phyloP scores from a whole-genome alignment of 2,888 invertebrate genomes.

The Dolichopus griseipennis region DNA sequence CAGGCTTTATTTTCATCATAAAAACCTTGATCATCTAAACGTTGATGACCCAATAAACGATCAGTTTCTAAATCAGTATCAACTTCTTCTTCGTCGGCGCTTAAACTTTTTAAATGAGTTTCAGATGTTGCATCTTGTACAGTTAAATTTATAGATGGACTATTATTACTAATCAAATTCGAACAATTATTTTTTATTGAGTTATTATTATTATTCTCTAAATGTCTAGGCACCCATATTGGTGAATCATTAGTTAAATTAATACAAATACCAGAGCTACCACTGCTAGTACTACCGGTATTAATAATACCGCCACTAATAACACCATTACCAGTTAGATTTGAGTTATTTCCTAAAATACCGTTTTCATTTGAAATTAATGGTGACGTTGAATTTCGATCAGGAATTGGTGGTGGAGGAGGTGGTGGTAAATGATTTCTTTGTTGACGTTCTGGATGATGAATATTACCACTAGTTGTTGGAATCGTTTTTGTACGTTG shows the following conservation, averaged over 20 bases:
- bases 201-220: constrained; percentile 24
- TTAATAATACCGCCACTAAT: not conserved
- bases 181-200: constrained; percentile 21
- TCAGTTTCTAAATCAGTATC: constrained; percentile 98
- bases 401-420: constrained; percentile 38
- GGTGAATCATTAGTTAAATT: constrained; percentile 48
- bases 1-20: constrained; percentile 65
- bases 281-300: not conserved
- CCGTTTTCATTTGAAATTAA: constrained; percentile 23
- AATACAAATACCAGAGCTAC: not conserved
- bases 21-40: constrained; percentile 87
- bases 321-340: not conserved
- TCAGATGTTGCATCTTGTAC: constrained; percentile 41
- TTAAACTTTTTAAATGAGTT: constrained; percentile 54
- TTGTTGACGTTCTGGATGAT: constrained; percentile 12
- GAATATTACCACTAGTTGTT: constrained; percentile 11
- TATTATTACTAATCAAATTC: constrained; percentile 24
- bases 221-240: constrained; percentile 61
- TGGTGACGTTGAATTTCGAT: constrained; percentile 39
- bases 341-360: not conserved
- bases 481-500: constrained; percentile 22
- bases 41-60: constrained; percentile 84
- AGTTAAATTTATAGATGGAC: constrained; percentile 14
- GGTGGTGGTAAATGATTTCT: constrained; percentile 28
- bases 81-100: constrained; percentile 69